Conservation (phyloP, 2,113 vertebrate species). For the Limanda limanda region DNA sequence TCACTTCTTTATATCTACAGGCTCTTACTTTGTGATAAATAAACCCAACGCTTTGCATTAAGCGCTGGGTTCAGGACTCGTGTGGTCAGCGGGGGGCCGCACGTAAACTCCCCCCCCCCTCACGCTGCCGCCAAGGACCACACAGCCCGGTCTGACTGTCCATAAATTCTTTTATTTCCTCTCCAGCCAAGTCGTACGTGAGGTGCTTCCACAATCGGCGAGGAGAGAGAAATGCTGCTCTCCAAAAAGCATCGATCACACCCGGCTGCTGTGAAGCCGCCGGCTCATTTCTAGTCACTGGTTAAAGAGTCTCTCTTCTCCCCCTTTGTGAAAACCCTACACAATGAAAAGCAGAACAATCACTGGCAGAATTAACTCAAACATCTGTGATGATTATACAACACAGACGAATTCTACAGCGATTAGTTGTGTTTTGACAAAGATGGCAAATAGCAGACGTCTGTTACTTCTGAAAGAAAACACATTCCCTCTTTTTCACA, state of each 20-base stretch:
- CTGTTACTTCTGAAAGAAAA: no score
- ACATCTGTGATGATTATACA: slow-evolving; percentile 5
- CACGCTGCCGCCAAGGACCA: slow-evolving; percentile 37
- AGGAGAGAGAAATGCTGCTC: slow-evolving; percentile 15
- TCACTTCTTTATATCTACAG: not conserved
- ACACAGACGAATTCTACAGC: no score
- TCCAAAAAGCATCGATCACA: slow-evolving; percentile 39
- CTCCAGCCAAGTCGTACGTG: slow-evolving; percentile 43
- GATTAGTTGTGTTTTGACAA: no score
- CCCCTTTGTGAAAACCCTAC: slow-evolving; percentile 21
- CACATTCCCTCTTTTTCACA: no score
- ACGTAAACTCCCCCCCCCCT: slow-evolving; percentile 24
- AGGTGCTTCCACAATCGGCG: slow-evolving; percentile 40
- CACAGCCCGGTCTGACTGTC: slow-evolving; percentile 40
- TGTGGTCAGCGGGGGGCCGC: slow-evolving; percentile 20
- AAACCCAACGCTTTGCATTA: slow-evolving; percentile 30
- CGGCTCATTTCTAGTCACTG: slow-evolving; percentile 45
- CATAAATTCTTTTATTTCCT: slow-evolving; percentile 55
- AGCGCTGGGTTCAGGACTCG: slow-evolving; percentile 11
- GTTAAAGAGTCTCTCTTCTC: slow-evolving; percentile 27
- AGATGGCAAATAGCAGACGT: no score
- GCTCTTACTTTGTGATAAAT: slow-evolving; percentile 39
- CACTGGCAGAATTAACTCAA: not conserved
- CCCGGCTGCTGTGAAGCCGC: slow-evolving; percentile 31
- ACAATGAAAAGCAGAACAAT: slow-evolving; percentile 37